phyloP scores from a whole-genome alignment of 2,888 invertebrate genomes.

The Ptilodon capucinus region DNA sequence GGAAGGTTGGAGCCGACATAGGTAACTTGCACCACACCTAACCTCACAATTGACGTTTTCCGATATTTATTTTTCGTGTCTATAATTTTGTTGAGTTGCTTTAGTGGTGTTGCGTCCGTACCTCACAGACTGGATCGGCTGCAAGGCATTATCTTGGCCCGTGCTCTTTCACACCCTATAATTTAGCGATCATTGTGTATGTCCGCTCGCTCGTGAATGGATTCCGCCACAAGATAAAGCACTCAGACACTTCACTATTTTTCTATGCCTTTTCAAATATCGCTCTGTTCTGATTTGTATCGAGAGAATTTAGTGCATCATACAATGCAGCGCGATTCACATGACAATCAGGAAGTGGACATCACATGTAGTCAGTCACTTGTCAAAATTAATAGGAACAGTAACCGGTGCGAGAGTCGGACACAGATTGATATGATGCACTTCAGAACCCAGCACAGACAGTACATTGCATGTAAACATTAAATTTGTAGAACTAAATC shows the following conservation, averaged over 20 bases:
- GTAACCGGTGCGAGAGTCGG: slow-evolving; percentile 46
- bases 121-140: slow-evolving; percentile 81
- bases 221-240: slow-evolving; percentile 70
- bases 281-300: slow-evolving; percentile 71
- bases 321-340: slow-evolving; percentile 57
- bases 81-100: slow-evolving; percentile 82
- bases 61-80: slow-evolving; percentile 80
- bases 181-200: slow-evolving; percentile 80
- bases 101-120: slow-evolving; percentile 83
- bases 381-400: slow-evolving; percentile 30
- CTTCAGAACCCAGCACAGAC: slow-evolving; percentile 74
- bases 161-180: slow-evolving; percentile 78
- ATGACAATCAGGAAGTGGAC: slow-evolving; percentile 35
- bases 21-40: slow-evolving; percentile 85
- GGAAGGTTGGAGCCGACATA: slow-evolving; percentile 88
- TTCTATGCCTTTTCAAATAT: slow-evolving; percentile 72
- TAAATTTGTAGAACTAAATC: slow-evolving; percentile 68
- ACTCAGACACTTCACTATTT: slow-evolving; percentile 74
- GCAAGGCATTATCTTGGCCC: slow-evolving; percentile 78
- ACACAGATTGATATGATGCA: slow-evolving; percentile 76
- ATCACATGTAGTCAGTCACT: slow-evolving; percentile 25
- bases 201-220: slow-evolving; percentile 79
- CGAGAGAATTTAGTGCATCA: slow-evolving; percentile 77
- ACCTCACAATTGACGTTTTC: slow-evolving; percentile 81
- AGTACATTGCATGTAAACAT: slow-evolving; percentile 72